Base-by-base conservation (phyloP, 2,888 invertebrate genomes). In the Pecten maximus region DNA sequence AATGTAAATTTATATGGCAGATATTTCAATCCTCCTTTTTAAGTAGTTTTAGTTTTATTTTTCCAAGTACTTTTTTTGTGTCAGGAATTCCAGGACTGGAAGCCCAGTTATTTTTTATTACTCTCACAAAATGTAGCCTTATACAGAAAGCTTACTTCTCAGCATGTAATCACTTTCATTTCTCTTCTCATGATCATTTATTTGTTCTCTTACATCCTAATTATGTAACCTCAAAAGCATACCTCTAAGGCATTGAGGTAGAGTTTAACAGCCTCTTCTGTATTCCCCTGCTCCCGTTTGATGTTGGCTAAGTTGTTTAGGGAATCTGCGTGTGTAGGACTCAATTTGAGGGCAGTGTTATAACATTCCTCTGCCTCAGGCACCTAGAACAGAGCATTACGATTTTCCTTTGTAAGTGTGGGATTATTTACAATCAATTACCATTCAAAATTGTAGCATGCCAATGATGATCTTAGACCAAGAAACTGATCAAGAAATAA, bases 281-380 rank as follows among this genome's bases (percentile, higher is more conserved):
- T 99, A 93, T 96, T 95, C 87, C 99, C 99, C 97, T 99, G 99
- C 97, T 99, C 99, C 88, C 99, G 97, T 97, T 99, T 99, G 96
- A 99, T 99, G 97, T 99, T 99, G 92, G 99, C 99, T 94, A 98
- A 95, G 97, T 99, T 99, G 97, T 99, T 99, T 90, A 99, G 98
- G 23, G 99, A 99, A 97, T 99, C 99, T 15, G 99, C 99, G 97
- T 99, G 99, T 40, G 98, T 98, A 1, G 99, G 99, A 96, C 99
- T 99, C 90, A 99, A 97, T 90, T 98, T 98, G 90, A 99, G 97
- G 40, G 99, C 99, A 89, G 98, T 99, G 96, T 99, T 99, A 97
- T 99, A 99, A 96, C 99, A 99, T 96, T 99, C 99, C 97, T 99
- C 99, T 6, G 99, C 99, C 97, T 99, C 99, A 91, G 97, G 97